These are phyloP conservation scores for Halcyon chelicuti DNA, from an alignment of 2,797 vertebrate genomes.

Conservation along the genomic window DNA sequence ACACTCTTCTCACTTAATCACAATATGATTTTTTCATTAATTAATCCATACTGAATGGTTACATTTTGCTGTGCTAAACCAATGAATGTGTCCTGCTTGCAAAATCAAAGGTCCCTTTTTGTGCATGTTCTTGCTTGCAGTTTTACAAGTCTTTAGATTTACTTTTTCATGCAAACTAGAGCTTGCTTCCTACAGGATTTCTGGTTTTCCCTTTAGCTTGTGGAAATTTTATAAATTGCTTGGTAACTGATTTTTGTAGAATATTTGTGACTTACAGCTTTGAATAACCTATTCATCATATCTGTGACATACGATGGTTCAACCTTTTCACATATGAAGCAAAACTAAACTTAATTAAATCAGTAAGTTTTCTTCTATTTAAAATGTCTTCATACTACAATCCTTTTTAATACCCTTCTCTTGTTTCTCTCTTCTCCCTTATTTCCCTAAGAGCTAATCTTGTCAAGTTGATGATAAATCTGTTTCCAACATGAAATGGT, in stretches of 20 bases:
- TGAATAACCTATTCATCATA: background rate
- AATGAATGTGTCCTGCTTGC: slow-evolving; percentile 67
- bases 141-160: slow-evolving; percentile 60
- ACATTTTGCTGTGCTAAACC: slow-evolving; percentile 65
- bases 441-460: background rate
- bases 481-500: slow-evolving; percentile 71
- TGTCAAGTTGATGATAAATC: background rate
- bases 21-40: slow-evolving; percentile 71
- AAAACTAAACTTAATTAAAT: background rate
- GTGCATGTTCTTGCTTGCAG: slow-evolving; percentile 77
- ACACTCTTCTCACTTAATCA: slow-evolving; percentile 61
- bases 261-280: background rate
- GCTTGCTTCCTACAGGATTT: slow-evolving; percentile 83
- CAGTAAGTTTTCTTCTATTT: background rate
- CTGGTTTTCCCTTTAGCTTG: slow-evolving; percentile 17
- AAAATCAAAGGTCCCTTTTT: slow-evolving; percentile 31
- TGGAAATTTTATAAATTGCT: slow-evolving; percentile 5
- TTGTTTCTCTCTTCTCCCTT: background rate
- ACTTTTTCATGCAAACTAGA: slow-evolving; percentile 62
- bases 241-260: background rate
- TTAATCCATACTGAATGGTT: slow-evolving; percentile 71
- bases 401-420: background rate
- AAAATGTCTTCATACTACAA: background rate
- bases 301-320: background rate
- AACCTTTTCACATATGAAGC: background rate